phyloP scores from a whole-genome alignment of 2,888 invertebrate species.

The Cantharis lateralis region DNA sequence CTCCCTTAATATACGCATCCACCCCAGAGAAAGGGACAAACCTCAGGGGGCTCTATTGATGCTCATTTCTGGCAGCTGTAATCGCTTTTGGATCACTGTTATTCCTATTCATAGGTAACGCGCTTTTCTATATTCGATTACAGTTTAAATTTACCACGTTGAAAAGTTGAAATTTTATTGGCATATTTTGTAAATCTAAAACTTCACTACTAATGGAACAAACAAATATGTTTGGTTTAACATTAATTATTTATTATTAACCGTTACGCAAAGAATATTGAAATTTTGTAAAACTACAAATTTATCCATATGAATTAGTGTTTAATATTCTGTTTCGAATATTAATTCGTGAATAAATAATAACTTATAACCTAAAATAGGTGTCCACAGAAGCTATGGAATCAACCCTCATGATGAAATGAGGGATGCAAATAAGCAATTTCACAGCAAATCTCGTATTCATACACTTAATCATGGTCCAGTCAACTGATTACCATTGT shows the following conservation, averaged over 20 bases:
- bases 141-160: conserved; percentile 49
- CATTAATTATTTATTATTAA: background rate
- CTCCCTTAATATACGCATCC: conserved; percentile 13
- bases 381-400: conserved; percentile 26
- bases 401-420: conserved; percentile 30
- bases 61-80: conserved; percentile 59
- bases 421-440: conserved; percentile 53
- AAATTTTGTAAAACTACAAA: background rate
- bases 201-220: background rate
- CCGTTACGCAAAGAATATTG: background rate
- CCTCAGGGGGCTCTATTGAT: conserved; percentile 50
- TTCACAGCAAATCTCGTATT: conserved; percentile 56
- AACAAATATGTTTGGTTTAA: background rate
- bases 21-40: conserved; percentile 31
- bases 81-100: conserved; percentile 58
- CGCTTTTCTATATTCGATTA: conserved; percentile 56
- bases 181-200: background rate
- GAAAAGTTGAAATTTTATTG: background rate
- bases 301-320: background rate
- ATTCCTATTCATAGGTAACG: conserved; percentile 56
- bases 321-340: conserved; percentile 20
- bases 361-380: conserved; percentile 14
- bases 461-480: conserved; percentile 58
- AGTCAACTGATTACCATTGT: conserved; percentile 57
- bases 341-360: conserved; percentile 23